Percentiles rank a stretch among this genome's conserved stretches.
These are phyloP conservation scores for Psittacus erithacus DNA, from an alignment of 2,113 vertebrate genomes.

Conservation along the genomic window DNA sequence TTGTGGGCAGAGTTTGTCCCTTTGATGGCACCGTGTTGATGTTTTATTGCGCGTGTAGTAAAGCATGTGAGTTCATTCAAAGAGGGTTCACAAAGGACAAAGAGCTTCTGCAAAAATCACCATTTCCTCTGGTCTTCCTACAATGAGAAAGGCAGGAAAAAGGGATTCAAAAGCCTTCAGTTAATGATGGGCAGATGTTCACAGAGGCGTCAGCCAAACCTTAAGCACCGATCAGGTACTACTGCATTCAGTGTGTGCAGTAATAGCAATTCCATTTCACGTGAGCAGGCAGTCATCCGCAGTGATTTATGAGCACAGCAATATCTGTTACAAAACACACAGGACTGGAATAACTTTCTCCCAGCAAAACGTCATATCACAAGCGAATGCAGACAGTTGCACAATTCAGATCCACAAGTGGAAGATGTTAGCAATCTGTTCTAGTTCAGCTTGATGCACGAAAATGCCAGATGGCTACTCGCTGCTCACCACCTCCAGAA, in stretches of 20 bases:
- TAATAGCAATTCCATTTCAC: not conserved
- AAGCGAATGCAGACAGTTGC: not conserved
- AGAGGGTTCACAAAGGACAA: not conserved
- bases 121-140: not conserved
- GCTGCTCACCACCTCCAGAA: not conserved
- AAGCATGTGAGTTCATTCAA: not conserved
- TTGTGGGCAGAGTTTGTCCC: not conserved
- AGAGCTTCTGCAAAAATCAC: slow-evolving; percentile 1
- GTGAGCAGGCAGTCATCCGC: not conserved
- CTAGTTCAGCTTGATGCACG: not conserved
- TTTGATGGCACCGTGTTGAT: not conserved
- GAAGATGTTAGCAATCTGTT: not conserved
- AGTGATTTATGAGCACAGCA: not conserved
- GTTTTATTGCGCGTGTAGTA: accelerated
- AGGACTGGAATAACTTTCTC: not conserved
- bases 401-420: not conserved
- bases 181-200: not conserved
- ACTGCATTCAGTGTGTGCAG: not conserved
- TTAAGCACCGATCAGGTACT: not conserved
- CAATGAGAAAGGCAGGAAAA: not conserved
- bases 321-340: not conserved
- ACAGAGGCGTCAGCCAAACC: not conserved
- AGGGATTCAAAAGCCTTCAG: not conserved
- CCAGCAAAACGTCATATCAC: not conserved
- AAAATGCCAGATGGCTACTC: not conserved